These are phyloP conservation scores for Sterna hirundo DNA, from an alignment of 2,113 vertebrate species.

Conservation along the genomic window DNA sequence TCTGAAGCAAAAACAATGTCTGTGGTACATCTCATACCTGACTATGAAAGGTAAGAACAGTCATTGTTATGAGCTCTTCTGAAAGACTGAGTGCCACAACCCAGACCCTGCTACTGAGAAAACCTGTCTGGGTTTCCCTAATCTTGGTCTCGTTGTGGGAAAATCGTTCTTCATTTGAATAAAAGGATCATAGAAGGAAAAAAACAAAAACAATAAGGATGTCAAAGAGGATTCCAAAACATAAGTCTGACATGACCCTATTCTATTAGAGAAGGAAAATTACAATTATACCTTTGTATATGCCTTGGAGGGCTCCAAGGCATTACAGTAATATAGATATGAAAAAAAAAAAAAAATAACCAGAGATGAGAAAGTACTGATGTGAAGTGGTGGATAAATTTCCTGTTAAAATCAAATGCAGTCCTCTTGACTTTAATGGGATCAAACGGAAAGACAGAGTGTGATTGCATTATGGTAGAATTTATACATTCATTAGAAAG, in stretches of 20 bases:
- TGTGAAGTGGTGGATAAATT: neutral
- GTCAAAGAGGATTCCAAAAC: neutral
- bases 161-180: neutral
- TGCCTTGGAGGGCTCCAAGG: neutral
- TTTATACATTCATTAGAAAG: conserved; percentile 22
- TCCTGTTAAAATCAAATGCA: neutral
- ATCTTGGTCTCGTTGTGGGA: neutral
- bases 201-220: neutral
- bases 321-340: neutral
- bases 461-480: neutral
- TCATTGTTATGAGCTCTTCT: neutral
- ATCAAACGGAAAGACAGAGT: neutral
- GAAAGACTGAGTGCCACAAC: neutral
- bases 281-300: neutral
- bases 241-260: neutral
- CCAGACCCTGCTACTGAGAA: neutral
- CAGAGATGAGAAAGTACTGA: neutral
- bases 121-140: neutral
- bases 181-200: neutral
- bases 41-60: neutral
- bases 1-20: neutral
- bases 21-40: neutral
- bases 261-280: neutral
- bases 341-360: neutral
- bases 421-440: neutral